Evolutionary conservation across 1,140 invertebrate species (phyloP).

Genomic region (Laodelphax striatellus): DNA sequence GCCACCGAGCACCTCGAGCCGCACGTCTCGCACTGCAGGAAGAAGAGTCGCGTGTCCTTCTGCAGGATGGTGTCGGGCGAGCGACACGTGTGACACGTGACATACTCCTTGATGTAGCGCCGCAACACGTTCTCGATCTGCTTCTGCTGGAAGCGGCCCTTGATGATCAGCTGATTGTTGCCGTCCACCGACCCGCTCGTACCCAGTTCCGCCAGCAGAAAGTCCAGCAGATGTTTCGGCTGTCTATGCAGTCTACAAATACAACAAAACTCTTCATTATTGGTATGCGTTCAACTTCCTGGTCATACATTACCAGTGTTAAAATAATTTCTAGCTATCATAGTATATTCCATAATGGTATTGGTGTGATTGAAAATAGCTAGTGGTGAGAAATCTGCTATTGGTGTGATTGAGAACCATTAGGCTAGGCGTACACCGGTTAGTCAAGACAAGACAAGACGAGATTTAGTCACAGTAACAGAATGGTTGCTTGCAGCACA

Average conservation of each 20-base stretch:
- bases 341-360: no score
- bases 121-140: conserved; percentile 99
- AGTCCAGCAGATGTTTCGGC: conserved; percentile 96
- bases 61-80: conserved; percentile 97
- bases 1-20: conserved; percentile 97
- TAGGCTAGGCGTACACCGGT: no score
- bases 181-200: conserved; percentile 88
- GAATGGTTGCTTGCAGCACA: no score
- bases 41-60: conserved; percentile 97
- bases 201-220: conserved; percentile 96
- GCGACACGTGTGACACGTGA: conserved; percentile 98
- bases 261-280: no score
- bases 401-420: no score
- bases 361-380: no score
- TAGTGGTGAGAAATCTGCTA: no score
- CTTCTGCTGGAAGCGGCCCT: conserved; percentile 98
- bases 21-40: conserved; percentile 98
- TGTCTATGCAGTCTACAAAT: conserved; percentile 78
- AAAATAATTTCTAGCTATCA: no score
- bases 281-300: no score
- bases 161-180: conserved; percentile 97
- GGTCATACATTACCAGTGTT: no score
- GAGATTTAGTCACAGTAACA: no score
- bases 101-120: conserved; percentile 98
- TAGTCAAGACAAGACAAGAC: no score